Evolutionary conservation across 2,888 invertebrate genomes (phyloP).

Genomic region (Matsumyia berberina): DNA sequence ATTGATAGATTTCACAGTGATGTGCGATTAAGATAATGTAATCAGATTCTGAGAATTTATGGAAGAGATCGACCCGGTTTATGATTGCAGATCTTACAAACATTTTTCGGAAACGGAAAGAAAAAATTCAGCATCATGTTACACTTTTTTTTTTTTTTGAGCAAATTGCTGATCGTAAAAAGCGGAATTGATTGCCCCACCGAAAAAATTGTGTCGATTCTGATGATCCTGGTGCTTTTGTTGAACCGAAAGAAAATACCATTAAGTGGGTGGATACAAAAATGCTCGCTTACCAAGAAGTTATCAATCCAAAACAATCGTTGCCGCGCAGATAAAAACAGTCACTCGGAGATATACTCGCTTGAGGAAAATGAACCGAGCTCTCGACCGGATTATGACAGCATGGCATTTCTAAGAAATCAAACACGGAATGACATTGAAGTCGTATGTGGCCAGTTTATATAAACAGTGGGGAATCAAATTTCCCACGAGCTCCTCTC

Average conservation of each 20-base stretch:
- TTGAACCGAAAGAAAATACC: not conserved
- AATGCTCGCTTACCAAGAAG: slow-evolving; percentile 3
- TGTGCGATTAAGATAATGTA: slow-evolving; percentile 61
- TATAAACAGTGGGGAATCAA: slow-evolving; percentile 38
- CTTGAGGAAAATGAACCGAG: slow-evolving; percentile 20
- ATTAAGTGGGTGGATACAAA: slow-evolving; percentile 19
- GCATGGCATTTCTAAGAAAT: slow-evolving; percentile 66
- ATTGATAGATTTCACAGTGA: slow-evolving; percentile 70
- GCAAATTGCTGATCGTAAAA: slow-evolving; percentile 18
- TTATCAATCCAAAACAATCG: slow-evolving; percentile 35
- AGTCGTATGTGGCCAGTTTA: slow-evolving; percentile 22
- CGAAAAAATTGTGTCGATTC: not conserved
- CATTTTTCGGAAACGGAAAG: slow-evolving; percentile 1
- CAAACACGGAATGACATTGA: slow-evolving; percentile 44
- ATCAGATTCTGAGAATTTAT: slow-evolving; percentile 43
- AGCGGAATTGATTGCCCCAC: slow-evolving; percentile 6
- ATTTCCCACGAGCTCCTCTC: slow-evolving; percentile 59
- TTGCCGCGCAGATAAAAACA: not conserved
- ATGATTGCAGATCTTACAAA: not conserved
- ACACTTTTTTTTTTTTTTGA: not conserved
- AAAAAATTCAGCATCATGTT: not conserved
- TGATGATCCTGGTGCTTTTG: not conserved
- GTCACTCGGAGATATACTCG: slow-evolving; percentile 2
- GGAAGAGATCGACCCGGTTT: slow-evolving; percentile 1
- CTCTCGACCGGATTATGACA: slow-evolving; percentile 60